These are phyloP conservation scores for Chascanopsetta lugubris DNA, from an alignment of 2,113 vertebrate genomes.

Conservation along the genomic window DNA sequence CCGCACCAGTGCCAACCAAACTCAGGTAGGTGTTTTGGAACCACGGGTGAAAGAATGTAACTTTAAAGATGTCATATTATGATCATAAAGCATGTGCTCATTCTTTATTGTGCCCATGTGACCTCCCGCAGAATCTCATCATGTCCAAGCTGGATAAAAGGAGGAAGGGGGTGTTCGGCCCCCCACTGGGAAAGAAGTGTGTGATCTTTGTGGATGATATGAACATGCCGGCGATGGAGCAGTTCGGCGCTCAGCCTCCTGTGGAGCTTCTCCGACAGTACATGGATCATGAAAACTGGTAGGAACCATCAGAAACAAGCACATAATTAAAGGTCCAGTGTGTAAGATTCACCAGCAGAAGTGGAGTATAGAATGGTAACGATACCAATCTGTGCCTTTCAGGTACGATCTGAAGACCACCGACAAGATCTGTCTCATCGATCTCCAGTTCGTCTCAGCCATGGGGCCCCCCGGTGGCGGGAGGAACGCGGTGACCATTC, in stretches of 20 bases:
- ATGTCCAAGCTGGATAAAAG: constrained; percentile 95
- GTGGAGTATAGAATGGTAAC: too few relatives aligned
- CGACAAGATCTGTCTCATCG: constrained; percentile 86
- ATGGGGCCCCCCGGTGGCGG: constrained; percentile 97
- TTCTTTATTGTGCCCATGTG: too few relatives aligned
- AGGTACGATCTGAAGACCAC: constrained; percentile 98
- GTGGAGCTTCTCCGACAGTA: constrained; percentile 94
- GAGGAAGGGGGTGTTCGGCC: constrained; percentile 92
- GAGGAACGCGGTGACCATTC: constrained; percentile 91
- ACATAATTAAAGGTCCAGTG: too few relatives aligned
- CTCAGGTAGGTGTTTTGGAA: constrained; percentile 82
- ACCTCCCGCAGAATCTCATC: constrained; percentile 89
- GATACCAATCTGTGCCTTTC: too few relatives aligned
- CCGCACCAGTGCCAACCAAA: constrained; percentile 93
- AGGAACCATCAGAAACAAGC: constrained; percentile 50
- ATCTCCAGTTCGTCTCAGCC: constrained; percentile 88
- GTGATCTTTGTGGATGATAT: constrained; percentile 96
- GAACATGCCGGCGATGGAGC: constrained; percentile 96
- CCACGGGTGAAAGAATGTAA: neutral
- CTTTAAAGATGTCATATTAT: neutral
- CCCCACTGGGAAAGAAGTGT: constrained; percentile 94
- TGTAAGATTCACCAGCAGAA: too few relatives aligned
- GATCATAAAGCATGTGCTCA: too few relatives aligned
- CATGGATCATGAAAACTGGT: constrained; percentile 94
- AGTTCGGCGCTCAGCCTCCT: constrained; percentile 95